Evolutionary conservation across 2,888 invertebrate species (phyloP).

Genomic region (Isoperla grammatica): DNA sequence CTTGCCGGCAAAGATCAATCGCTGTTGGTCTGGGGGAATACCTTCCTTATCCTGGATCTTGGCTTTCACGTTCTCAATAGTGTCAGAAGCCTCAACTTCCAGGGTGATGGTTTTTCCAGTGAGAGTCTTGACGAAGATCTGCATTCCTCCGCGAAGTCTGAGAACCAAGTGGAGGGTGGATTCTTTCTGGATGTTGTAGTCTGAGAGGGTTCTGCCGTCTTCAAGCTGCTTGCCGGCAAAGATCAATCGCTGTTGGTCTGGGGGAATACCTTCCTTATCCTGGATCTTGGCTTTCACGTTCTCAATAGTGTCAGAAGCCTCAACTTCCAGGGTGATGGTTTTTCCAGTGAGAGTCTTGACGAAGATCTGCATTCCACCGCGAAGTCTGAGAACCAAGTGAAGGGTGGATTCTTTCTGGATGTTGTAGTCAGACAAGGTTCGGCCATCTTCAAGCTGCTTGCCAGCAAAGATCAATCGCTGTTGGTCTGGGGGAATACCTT

Average conservation of each 20-base stretch:
- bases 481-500: conserved; percentile 48
- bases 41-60: conserved; percentile 55
- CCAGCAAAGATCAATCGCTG: conserved; percentile 52
- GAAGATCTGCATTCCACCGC: conserved; percentile 61
- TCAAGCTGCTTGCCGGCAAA: conserved; percentile 58
- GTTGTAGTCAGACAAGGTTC: conserved; percentile 52
- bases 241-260: conserved; percentile 55
- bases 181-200: conserved; percentile 60
- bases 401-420: conserved; percentile 55
- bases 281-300: conserved; percentile 55
- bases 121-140: conserved; percentile 49
- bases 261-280: conserved; percentile 57
- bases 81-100: conserved; percentile 54
- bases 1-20: conserved; percentile 46
- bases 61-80: conserved; percentile 60
- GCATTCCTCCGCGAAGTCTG: conserved; percentile 48
- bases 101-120: conserved; percentile 48
- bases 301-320: conserved; percentile 56
- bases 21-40: conserved; percentile 45
- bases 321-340: conserved; percentile 52
- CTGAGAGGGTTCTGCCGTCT: conserved; percentile 55
- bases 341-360: conserved; percentile 52
- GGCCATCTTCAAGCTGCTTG: conserved; percentile 54
- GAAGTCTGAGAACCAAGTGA: conserved; percentile 51
- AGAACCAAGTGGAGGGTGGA: conserved; percentile 53